phyloP scores from a whole-genome alignment of 2,888 invertebrate species.

The Yponomeuta malinellus region DNA sequence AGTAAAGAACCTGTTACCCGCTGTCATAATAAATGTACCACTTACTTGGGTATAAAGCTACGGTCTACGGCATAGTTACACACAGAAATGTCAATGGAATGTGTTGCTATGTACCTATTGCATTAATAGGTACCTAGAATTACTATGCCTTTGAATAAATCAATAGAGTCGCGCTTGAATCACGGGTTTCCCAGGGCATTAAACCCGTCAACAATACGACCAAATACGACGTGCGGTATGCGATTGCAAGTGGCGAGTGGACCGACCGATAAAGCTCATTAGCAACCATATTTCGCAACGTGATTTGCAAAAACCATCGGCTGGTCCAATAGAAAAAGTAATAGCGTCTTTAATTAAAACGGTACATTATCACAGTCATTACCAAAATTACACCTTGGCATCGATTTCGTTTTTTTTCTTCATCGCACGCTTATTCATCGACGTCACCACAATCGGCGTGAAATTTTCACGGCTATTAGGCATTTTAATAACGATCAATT shows the following conservation, averaged over 20 bases:
- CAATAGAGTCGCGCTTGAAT: constrained; percentile 39
- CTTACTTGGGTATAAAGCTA: no score
- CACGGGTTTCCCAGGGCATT: constrained; percentile 44
- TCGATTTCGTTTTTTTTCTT: neutral
- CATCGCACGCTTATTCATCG: neutral
- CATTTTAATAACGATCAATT: constrained; percentile 38
- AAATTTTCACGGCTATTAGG: constrained; percentile 17
- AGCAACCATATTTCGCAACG: constrained; percentile 2
- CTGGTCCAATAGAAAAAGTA: neutral
- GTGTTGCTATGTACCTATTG: neutral
- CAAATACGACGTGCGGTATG: constrained; percentile 8
- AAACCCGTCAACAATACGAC: constrained; percentile 27
- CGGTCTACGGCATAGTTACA: no score
- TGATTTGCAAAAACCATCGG: constrained; percentile 6
- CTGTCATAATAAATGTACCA: no score
- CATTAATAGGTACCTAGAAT: constrained; percentile 2
- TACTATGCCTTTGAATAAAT: constrained; percentile 28
- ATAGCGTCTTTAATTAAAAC: neutral
- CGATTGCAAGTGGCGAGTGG: neutral
- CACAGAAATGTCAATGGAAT: neutral
- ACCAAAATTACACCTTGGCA: neutral
- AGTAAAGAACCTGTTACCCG: no score
- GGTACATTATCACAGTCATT: constrained; percentile 2
- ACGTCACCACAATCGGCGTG: constrained; percentile 15
- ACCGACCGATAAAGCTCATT: neutral